phyloP scores from a whole-genome alignment of 2,797 vertebrate genomes.

The Rhinichthys osculus region DNA sequence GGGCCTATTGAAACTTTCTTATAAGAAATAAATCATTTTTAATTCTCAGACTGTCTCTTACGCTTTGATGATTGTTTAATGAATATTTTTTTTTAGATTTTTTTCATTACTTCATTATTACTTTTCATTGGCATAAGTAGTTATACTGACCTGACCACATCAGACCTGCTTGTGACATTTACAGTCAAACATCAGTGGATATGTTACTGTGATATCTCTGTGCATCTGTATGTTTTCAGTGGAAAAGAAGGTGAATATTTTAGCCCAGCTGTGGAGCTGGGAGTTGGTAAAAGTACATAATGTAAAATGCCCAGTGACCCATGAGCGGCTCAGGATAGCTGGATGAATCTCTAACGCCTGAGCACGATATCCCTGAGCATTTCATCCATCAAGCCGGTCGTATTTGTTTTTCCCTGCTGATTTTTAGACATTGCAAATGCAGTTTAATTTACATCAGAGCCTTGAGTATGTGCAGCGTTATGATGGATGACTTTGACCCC shows the following conservation, averaged over 20 bases:
- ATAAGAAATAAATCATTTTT: too few relatives aligned
- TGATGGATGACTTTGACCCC: slow-evolving; percentile 89
- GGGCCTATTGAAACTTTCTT: too few relatives aligned
- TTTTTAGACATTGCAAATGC: slow-evolving; percentile 83
- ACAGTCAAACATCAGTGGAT: not conserved
- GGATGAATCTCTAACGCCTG: slow-evolving; percentile 76
- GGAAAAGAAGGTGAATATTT: slow-evolving; percentile 48
- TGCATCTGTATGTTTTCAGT: slow-evolving; percentile 5
- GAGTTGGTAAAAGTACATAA: slow-evolving; percentile 50
- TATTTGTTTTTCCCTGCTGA: slow-evolving; percentile 82
- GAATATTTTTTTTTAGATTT: not conserved
- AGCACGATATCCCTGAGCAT: slow-evolving; percentile 69
- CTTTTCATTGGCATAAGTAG: not conserved
- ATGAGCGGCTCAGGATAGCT: slow-evolving; percentile 69
- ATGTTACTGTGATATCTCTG: not conserved
- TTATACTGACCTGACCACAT: not conserved
- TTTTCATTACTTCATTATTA: not conserved
- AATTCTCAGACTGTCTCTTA: too few relatives aligned
- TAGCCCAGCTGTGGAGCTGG: slow-evolving; percentile 57
- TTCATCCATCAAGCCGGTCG: slow-evolving; percentile 85
- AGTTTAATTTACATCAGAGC: slow-evolving; percentile 78
- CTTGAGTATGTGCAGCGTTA: slow-evolving; percentile 73
- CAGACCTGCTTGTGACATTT: not conserved
- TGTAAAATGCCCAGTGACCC: slow-evolving; percentile 70
- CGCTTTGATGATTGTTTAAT: too few relatives aligned